phyloP scores from a whole-genome alignment of 2,797 vertebrate species.

The Aythya fuligula region DNA sequence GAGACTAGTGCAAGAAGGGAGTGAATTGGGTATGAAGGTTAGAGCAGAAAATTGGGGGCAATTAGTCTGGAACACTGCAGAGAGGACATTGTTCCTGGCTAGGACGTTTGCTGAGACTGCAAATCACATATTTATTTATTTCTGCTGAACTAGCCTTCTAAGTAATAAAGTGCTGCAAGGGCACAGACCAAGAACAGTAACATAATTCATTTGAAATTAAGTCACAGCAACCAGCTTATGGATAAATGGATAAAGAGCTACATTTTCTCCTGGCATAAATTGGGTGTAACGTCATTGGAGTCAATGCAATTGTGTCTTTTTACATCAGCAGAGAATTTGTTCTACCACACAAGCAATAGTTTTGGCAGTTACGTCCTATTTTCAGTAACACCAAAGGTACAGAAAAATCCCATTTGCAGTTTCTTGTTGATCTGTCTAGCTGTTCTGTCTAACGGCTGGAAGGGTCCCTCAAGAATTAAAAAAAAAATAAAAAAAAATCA shows the following conservation, averaged over 20 bases:
- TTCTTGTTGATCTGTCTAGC: constrained; percentile 14
- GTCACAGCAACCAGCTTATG: constrained; percentile 46
- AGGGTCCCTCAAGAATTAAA: background rate
- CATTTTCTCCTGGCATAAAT: constrained; percentile 40
- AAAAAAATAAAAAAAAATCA: background rate
- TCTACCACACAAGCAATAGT: constrained; percentile 20
- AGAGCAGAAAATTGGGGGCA: constrained; percentile 49
- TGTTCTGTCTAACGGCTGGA: background rate
- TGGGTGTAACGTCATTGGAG: constrained; percentile 25
- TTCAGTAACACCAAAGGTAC: constrained; percentile 16
- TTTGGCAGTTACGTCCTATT: constrained; percentile 6
- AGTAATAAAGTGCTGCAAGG: constrained; percentile 67
- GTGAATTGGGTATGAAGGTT: constrained; percentile 43
- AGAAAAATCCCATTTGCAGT: constrained; percentile 46
- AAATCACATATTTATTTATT: constrained; percentile 72
- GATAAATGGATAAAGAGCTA: constrained; percentile 66
- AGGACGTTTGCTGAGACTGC: constrained; percentile 60
- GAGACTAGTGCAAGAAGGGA: constrained; percentile 2
- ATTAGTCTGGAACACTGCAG: constrained; percentile 63
- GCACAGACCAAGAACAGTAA: constrained; percentile 62
- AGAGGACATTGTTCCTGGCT: constrained; percentile 64
- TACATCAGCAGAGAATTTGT: constrained; percentile 41
- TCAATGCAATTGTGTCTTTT: constrained; percentile 44
- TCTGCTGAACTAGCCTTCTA: constrained; percentile 69
- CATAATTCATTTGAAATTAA: constrained; percentile 71